Conservation (phyloP, 2,113 vertebrate genomes). For the Cynopterus brachyotis region DNA sequence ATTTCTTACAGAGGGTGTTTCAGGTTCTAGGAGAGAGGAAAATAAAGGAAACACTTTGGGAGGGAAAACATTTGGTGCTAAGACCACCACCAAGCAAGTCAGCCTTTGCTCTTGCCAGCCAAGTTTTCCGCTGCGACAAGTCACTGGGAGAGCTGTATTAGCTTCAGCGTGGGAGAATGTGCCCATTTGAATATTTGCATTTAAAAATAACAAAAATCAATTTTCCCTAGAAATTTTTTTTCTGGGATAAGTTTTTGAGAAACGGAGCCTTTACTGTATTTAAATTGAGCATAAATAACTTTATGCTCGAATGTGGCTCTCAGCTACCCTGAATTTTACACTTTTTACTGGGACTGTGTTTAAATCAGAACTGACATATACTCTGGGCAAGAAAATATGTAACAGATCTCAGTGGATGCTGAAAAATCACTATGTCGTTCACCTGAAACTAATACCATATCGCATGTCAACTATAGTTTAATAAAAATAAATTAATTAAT, state of each 20-base stretch:
- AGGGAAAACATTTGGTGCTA: not conserved
- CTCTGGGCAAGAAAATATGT: not conserved
- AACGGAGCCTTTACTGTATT: not conserved
- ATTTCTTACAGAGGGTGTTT: not conserved
- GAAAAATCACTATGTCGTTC: not conserved
- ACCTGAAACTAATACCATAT: not conserved
- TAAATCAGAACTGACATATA: not conserved
- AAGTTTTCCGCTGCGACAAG: not conserved
- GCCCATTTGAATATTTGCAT: not conserved
- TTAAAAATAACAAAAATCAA: slow-evolving; percentile 6
- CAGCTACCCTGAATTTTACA: not conserved
- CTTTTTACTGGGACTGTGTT: not conserved
- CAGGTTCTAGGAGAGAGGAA: not conserved
- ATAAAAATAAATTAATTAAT: not conserved
- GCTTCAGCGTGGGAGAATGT: not conserved
- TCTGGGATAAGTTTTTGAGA: slow-evolving; percentile 21
- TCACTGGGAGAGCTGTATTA: not conserved
- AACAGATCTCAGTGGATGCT: not conserved
- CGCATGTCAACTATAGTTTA: not conserved
- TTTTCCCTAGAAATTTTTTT: not conserved
- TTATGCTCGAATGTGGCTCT: not conserved
- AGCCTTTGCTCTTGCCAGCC: not conserved
- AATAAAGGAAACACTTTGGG: not conserved
- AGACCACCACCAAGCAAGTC: not conserved
- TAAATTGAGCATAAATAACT: not conserved